Conservation (phyloP, 53 echinoderm and acorn worm genomes). For the Crossaster papposus region DNA sequence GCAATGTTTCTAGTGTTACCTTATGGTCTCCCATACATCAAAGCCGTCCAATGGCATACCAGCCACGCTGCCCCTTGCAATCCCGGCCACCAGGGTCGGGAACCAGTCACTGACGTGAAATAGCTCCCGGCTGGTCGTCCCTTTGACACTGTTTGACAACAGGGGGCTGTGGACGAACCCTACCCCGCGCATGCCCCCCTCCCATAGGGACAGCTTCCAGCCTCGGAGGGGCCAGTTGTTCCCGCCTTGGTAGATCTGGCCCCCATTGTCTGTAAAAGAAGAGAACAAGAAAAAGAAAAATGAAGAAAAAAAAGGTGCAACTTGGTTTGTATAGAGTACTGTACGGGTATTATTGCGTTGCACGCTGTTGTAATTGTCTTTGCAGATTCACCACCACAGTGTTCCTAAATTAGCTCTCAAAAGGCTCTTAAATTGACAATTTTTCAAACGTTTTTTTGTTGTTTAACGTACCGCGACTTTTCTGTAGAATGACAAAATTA, state of each 20-base stretch:
- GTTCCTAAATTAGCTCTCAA: too few relatives aligned
- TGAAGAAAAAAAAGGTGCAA: not conserved
- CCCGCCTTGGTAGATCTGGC: constrained; percentile 66
- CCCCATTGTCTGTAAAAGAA: constrained; percentile 84
- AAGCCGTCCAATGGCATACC: constrained; percentile 79
- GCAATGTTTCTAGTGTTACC: not conserved
- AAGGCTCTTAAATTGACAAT: too few relatives aligned
- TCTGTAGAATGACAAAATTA: too few relatives aligned
- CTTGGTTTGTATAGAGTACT: too few relatives aligned
- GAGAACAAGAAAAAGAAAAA: not conserved
- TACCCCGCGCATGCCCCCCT: constrained; percentile 81
- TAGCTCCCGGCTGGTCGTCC: constrained; percentile 71
- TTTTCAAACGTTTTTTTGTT: not conserved
- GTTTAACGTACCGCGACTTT: too few relatives aligned
- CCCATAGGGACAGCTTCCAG: constrained; percentile 82
- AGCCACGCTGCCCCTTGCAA: constrained; percentile 64
- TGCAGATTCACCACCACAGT: too few relatives aligned
- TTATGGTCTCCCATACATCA: constrained; percentile 78
- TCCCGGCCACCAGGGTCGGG: constrained; percentile 79
- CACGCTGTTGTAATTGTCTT: too few relatives aligned
- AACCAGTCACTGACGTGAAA: constrained; percentile 92
- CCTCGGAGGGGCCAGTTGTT: constrained; percentile 92
- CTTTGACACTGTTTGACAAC: constrained; percentile 58
- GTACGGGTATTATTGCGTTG: too few relatives aligned
- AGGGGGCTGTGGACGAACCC: constrained; percentile 83